phyloP scores from a whole-genome alignment of 2,113 vertebrate species.

The Oplegnathus fasciatus region DNA sequence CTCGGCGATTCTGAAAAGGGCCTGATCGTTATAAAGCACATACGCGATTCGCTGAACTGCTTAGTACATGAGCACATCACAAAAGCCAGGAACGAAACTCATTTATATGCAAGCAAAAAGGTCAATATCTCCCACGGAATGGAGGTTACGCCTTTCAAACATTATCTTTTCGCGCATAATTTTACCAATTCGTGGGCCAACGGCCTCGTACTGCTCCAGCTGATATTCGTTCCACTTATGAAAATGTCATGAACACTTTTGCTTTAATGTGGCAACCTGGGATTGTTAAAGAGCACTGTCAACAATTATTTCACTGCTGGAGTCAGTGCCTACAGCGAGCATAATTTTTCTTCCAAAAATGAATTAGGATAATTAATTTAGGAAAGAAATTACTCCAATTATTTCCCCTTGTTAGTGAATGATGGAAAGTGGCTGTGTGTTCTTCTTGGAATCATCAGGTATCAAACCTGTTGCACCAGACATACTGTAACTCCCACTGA shows the following conservation, averaged over 20 bases:
- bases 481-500: not conserved
- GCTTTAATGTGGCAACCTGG: slow-evolving; percentile 38
- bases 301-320: slow-evolving; percentile 36
- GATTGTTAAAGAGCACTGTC: slow-evolving; percentile 39
- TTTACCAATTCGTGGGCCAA: not conserved
- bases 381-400: slow-evolving; percentile 17
- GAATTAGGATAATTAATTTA: slow-evolving; percentile 33
- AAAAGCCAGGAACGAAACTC: slow-evolving; percentile 31
- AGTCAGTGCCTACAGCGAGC: not conserved
- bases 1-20: slow-evolving; percentile 32
- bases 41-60: slow-evolving; percentile 19
- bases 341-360: slow-evolving; percentile 31
- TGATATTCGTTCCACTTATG: slow-evolving; percentile 37
- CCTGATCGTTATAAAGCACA: slow-evolving; percentile 34
- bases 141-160: slow-evolving; percentile 64
- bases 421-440: slow-evolving; percentile 15
- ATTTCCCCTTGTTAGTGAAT: slow-evolving; percentile 23
- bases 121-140: slow-evolving; percentile 50
- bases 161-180: slow-evolving; percentile 38
- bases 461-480: slow-evolving; percentile 81
- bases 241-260: slow-evolving; percentile 52
- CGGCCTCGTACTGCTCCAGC: slow-evolving; percentile 21
- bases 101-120: slow-evolving; percentile 60
- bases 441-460: slow-evolving; percentile 76
- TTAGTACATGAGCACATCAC: slow-evolving; percentile 20